Base-by-base conservation (phyloP, 30 jellyfish, hydroid and myxozoan species). In the Nemopilema nomurai region DNA sequence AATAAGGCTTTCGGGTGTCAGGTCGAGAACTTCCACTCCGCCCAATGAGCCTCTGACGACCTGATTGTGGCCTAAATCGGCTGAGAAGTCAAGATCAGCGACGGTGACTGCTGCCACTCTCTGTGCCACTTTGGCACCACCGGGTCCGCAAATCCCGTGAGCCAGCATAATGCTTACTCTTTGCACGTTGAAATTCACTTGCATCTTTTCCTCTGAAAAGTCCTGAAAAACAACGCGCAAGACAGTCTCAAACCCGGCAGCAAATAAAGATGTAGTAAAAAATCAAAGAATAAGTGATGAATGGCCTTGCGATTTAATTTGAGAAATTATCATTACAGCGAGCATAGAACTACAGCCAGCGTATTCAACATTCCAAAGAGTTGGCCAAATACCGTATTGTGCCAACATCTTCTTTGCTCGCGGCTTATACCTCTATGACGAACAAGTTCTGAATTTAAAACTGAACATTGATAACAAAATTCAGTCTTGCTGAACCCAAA, bases 31-130 rank as follows among this genome's bases (percentile, higher is more conserved):
- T 17, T 83, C 85, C 62, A 90, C 23, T 33, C 94, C 95, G 0
- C 99, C 96, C 13, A 95, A 67, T 8, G 94, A 83, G 0, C 99
- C 99, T 50, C 52, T 73, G 8, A 90, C 84, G 13, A 74, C 57
- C 33, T 77, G 89, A 25, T 81, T 77, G 19, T 64, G 32, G 66
- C 90, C 95, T 24, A 95, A 62, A 0, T 74, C 77, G 3, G 97
- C 96, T 18, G 93, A 77, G 67, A 95, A 80, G 65, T 90, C 97
- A 1, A 95, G 85, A 51, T 90, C 96, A 20, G 91, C 90, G 24
- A 87, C 27, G 25, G 97, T 87, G 16, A 95, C 80, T 26, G 91
- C 74, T 33, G 99, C 95, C 28, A 95, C 97, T 77, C 90, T 87
- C 17, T 91, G 96, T 29, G 96, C 98, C 18, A 67, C 62, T 57